Conservation (phyloP, 2,888 invertebrate genomes). For the Drosophila setosimentum region DNA sequence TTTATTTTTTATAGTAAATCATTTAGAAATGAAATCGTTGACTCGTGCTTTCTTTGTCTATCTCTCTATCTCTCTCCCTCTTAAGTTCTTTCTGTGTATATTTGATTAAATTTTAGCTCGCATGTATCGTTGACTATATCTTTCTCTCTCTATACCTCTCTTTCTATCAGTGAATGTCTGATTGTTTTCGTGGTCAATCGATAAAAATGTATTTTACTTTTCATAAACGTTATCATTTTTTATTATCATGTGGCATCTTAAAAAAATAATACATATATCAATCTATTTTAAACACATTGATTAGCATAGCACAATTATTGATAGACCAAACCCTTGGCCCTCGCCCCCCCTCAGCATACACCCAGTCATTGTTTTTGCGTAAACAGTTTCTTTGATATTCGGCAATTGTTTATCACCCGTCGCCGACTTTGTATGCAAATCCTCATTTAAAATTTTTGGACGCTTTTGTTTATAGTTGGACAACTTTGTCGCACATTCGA, state of each 20-base stretch:
- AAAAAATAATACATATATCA: slow-evolving; percentile 24
- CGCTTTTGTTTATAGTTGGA: slow-evolving; percentile 41
- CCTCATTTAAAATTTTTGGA: slow-evolving; percentile 36
- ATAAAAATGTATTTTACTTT: slow-evolving; percentile 27
- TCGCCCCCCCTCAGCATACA: background rate
- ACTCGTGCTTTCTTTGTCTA: background rate
- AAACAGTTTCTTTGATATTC: slow-evolving; percentile 10
- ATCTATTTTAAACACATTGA: slow-evolving; percentile 50
- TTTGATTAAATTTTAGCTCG: slow-evolving; percentile 6
- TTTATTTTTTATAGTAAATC: background rate
- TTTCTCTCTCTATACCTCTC: background rate
- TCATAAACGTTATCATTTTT: slow-evolving; percentile 20
- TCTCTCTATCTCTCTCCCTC: background rate
- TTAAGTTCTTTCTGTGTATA: background rate
- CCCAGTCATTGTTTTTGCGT: background rate
- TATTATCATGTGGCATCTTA: slow-evolving; percentile 36
- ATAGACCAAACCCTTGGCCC: background rate
- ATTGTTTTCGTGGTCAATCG: background rate
- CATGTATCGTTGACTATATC: background rate
- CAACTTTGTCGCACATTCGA: slow-evolving; percentile 34
- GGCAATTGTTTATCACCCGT: slow-evolving; percentile 59
- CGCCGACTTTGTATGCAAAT: slow-evolving; percentile 69
- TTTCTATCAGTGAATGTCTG: background rate
- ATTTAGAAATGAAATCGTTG: too few species aligned
- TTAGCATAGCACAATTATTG: slow-evolving; percentile 46